Base-by-base conservation (phyloP, 1,140 invertebrate genomes). In the Marisa cornuarietis region DNA sequence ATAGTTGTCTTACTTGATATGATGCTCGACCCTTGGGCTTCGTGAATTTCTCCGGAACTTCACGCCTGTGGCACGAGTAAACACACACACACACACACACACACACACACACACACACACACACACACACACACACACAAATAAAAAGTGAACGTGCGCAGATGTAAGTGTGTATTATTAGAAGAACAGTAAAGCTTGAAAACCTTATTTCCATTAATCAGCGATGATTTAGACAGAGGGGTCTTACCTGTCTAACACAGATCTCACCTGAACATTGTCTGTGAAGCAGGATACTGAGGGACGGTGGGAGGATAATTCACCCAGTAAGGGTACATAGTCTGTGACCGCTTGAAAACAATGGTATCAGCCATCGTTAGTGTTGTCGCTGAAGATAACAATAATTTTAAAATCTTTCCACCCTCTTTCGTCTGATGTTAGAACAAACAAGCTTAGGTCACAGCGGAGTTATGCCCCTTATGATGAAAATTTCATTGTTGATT, bases 231-330 rank as follows among this genome's bases (percentile, higher is more conserved):
- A n/a, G n/a, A n/a, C n/a, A n/a, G n/a, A n/a, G n/a, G n/a, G n/a
- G n/a, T 42, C 31, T 42, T 42, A 42, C 31, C 31, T 42, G 6
- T 42, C 31, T 6, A 42, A 42, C 31, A 42, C 6, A 42, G 31
- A 42, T 42, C 26, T 42, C 81, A 89, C 88, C 86, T 86, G 82
- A 89, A 89, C 88, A 89, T 89, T 79, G 88, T 87, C 65, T 87
- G 87, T 68, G 88, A 87, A 58, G 83, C 84, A 24, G 88, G 88
- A 74, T 89, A 89, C 73, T 83, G 86, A 0, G 88, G 88, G 16
- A 88, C 87, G 66, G 84, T 88, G 18, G 88, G 88, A 52, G 87
- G 87, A 79, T 86, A 82, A 72, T 89, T 89, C 1, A 82, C 79
- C 82, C 85, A 85, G 77, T 89, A 89, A 10, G 88, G 88, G 71